Percentiles rank a stretch among this genome's conserved stretches.
These are phyloP conservation scores for Pithys albifrons DNA, from an alignment of 2,113 vertebrate species.

Conservation along the genomic window DNA sequence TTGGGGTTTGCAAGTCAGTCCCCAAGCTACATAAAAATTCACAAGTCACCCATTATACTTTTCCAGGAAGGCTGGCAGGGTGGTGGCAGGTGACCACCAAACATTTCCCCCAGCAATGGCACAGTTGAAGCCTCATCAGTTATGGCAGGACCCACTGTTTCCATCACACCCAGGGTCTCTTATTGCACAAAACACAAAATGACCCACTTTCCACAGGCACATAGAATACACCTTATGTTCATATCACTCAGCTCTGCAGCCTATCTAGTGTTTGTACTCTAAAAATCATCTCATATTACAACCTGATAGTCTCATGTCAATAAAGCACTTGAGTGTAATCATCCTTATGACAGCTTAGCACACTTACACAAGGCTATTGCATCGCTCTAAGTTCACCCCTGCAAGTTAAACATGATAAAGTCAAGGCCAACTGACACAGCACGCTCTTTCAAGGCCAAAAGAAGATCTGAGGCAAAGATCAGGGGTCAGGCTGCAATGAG, in stretches of 20 bases:
- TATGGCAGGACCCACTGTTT: accelerated
- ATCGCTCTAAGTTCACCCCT: not conserved
- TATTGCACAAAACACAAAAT: not conserved
- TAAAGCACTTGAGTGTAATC: not conserved
- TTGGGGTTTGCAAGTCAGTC: not conserved
- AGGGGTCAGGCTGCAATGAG: not conserved
- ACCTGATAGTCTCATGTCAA: not conserved
- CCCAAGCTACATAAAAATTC: not conserved
- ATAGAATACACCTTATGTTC: not conserved
- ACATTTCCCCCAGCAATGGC: accelerated
- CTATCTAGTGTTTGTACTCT: not conserved
- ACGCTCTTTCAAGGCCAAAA: accelerated
- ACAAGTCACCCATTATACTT: not conserved
- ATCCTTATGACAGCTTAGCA: not conserved
- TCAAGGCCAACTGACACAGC: not conserved
- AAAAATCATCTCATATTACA: not conserved
- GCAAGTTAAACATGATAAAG: not conserved
- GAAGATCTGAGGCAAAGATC: conserved; percentile 29
- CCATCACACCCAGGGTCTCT: not conserved
- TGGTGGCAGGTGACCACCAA: not conserved
- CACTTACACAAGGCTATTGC: not conserved
- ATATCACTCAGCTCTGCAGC: not conserved
- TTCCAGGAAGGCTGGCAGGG: not conserved
- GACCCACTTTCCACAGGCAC: not conserved
- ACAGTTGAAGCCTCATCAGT: not conserved